Evolutionary conservation across 2,113 vertebrate species (phyloP), one percentile per base, ranked within the genome.

Genomic region (Nothoprocta pentlandii): DNA sequence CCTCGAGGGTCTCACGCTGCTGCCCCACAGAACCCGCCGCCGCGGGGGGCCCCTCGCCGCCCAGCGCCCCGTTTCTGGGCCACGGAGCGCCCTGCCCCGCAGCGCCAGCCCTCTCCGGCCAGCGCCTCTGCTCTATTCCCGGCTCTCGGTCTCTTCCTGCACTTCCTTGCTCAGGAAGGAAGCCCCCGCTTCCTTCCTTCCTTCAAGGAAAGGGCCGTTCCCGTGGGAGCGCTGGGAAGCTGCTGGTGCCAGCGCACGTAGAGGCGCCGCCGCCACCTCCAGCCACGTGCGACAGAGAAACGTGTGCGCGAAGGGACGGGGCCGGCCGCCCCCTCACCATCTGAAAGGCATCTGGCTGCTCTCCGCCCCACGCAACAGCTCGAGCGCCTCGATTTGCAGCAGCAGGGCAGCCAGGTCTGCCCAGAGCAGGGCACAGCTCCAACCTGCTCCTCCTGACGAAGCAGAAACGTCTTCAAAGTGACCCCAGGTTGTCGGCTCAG

Each of bases 291-390:
- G 2, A n/a, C 2, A 7, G 59, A 41, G 53, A 90, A 95, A 84
- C 77, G 51, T 89, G 93, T 2, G 83, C 10, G 3, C 15, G 49
- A 70, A 54, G 41, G 23, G 14, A 41, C 42, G 0, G 3, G 77
- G 80, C 87, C 34, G 54, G 36, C 71, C 93, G 81, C 87, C 84
- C 87, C 93, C 87, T 86, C 89, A 34, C 73, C 87, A 92, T 64
- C 80, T 41, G 73, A 67, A 62, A 2, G 7, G 58, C 56, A 78
- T 70, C 36, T 16, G 8, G 39, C 91, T 58, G 3, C 77, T 46
- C 68, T 77, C 74, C 64, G 66, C 25, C 22, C 78, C 25, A 21
- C 3, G 0, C 78, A 4, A 1, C 22, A 87, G 85, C 66, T 89
- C 23, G 51, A 67, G 34, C n/a, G 77, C 85, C 79, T 85, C 20